phyloP scores from a whole-genome alignment of 2,888 invertebrate species.

The Stenurella melanura region DNA sequence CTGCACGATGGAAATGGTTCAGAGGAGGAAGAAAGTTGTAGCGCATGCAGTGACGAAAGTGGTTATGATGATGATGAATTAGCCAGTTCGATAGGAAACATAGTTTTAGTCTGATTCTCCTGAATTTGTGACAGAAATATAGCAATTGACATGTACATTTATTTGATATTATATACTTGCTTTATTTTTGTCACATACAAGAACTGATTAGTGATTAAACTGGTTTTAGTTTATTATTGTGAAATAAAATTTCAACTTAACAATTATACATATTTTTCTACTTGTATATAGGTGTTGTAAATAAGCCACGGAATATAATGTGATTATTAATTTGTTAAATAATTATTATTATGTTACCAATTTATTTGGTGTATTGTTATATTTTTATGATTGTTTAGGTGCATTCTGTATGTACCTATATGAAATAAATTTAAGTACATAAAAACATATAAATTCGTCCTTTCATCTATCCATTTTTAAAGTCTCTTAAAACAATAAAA shows the following conservation, averaged over 20 bases:
- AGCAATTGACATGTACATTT: neutral
- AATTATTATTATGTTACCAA: constrained; percentile 19
- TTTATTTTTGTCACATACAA: constrained; percentile 2
- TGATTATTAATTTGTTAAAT: constrained; percentile 15
- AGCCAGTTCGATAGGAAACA: constrained; percentile 69
- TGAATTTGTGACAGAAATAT: constrained; percentile 9
- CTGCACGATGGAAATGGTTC: constrained; percentile 41
- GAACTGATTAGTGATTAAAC: constrained; percentile 22
- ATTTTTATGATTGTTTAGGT: constrained; percentile 26
- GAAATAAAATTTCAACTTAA: constrained; percentile 16
- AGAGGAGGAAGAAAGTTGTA: constrained; percentile 76
- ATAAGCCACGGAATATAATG: constrained; percentile 29
- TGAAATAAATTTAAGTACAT: constrained; percentile 18
- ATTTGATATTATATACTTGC: neutral
- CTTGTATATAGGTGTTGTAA: constrained; percentile 27
- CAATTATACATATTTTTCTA: constrained; percentile 14
- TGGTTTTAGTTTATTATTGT: constrained; percentile 20
- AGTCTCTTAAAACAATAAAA: too few species aligned
- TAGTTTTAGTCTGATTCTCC: constrained; percentile 67
- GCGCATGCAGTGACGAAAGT: constrained; percentile 92
- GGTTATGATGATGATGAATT: constrained; percentile 89
- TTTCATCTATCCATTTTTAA: neutral
- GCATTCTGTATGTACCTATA: constrained; percentile 1
- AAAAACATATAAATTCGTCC: neutral
- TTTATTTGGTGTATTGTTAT: constrained; percentile 29